Conservation (phyloP, 64 coral and sea anemone genomes). For the Actinia equina region DNA sequence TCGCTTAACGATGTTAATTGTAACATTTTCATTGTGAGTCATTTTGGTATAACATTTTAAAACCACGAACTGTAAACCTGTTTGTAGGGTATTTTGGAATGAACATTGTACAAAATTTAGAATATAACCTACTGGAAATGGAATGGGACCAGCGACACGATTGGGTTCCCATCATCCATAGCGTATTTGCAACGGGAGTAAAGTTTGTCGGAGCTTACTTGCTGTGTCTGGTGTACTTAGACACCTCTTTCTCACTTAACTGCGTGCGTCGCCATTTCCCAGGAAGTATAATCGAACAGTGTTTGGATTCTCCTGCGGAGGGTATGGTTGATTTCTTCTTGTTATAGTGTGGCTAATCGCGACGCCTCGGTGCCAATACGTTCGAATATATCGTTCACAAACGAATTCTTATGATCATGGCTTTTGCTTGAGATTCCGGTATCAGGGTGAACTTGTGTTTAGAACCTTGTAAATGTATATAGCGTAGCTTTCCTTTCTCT, state of each 20-base stretch:
- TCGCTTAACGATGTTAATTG: background rate
- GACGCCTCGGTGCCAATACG: conserved; percentile 3
- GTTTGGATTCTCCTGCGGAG: conserved; percentile 9
- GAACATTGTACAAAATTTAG: too few species aligned
- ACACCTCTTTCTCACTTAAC: conserved; percentile 28
- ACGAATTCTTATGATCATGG: conserved; percentile 21
- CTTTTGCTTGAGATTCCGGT: conserved; percentile 26
- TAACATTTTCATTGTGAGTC: too few species aligned
- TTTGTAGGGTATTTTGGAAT: too few species aligned
- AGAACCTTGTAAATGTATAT: conserved; percentile 34
- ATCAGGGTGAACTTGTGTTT: conserved; percentile 30
- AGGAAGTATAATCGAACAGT: conserved; percentile 18
- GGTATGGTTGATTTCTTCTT: conserved; percentile 30
- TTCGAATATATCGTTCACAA: conserved; percentile 28
- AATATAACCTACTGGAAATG: too few species aligned
- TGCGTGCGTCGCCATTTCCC: conserved; percentile 18
- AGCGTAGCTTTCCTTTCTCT: conserved; percentile 19
- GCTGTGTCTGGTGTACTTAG: conserved; percentile 35
- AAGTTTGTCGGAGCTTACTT: background rate
- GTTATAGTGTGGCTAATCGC: conserved; percentile 18
- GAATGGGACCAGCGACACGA: too few species aligned
- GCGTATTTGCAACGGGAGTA: background rate
- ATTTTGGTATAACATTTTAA: too few species aligned
- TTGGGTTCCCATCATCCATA: too few species aligned
- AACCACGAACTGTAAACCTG: too few species aligned